These are phyloP conservation scores for Panopea generosa DNA, from an alignment of 2,888 invertebrate species.

Conservation along the genomic window DNA sequence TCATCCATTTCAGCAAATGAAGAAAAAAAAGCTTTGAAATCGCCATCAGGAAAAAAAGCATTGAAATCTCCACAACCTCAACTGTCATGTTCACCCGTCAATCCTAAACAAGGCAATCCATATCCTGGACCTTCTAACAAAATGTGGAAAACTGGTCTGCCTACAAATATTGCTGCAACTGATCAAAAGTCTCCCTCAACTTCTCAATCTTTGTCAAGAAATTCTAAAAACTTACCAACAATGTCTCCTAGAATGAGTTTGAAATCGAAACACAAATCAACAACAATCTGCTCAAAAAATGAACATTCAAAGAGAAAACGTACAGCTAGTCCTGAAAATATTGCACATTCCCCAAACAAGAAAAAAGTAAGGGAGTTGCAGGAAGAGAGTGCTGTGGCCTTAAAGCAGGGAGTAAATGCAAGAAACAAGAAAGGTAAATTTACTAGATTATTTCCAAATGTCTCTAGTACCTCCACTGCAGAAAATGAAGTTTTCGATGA, in stretches of 20 bases:
- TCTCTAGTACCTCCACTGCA: too few species aligned
- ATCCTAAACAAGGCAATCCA: slow-evolving; percentile 29
- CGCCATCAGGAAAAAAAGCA: slow-evolving; percentile 27
- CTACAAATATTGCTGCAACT: background rate
- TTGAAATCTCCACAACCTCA: slow-evolving; percentile 8
- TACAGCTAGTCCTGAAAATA: background rate
- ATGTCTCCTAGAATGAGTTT: background rate
- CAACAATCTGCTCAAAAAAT: too few species aligned
- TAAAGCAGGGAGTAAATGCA: too few species aligned
- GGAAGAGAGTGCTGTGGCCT: background rate
- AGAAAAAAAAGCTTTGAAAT: slow-evolving; percentile 10
- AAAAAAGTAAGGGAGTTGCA: background rate
- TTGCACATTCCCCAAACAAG: background rate
- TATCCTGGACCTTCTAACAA: slow-evolving; percentile 52
- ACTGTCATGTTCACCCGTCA: slow-evolving; percentile 11
- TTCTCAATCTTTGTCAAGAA: background rate
- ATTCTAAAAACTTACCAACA: background rate
- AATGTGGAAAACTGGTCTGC: slow-evolving; percentile 38
- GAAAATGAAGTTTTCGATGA: too few species aligned
- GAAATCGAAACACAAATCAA: too few species aligned
- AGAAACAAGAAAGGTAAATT: too few species aligned
- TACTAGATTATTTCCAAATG: too few species aligned
- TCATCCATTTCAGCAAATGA: slow-evolving; percentile 24
- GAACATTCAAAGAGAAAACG: background rate
- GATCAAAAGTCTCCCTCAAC: background rate